These are phyloP conservation scores for Ctenicera cuprea DNA, from an alignment of 2,888 invertebrate species.

Conservation along the genomic window DNA sequence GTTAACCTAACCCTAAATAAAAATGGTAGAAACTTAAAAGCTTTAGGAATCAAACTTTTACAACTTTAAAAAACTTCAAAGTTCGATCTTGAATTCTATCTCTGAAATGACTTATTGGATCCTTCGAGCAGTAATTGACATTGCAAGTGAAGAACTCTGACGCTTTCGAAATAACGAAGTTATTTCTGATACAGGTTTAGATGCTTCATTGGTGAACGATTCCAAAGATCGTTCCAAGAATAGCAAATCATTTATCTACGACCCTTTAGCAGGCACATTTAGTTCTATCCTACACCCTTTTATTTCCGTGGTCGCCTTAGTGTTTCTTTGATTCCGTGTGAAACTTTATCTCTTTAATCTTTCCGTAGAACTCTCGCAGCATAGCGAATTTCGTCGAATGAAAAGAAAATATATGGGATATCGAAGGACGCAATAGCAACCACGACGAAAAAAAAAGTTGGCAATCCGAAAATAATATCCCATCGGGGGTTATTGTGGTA, in stretches of 20 bases:
- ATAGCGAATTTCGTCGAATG: too few species aligned
- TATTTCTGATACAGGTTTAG: conserved; percentile 9
- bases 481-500: conserved; percentile 17
- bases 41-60: too few species aligned
- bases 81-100: too few species aligned
- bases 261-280: not conserved
- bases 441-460: not conserved
- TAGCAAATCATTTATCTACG: conserved; percentile 24
- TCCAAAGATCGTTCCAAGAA: not conserved
- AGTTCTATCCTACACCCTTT: not conserved
- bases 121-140: not conserved
- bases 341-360: conserved; percentile 11
- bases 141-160: not conserved
- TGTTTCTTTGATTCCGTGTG: not conserved
- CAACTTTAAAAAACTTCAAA: too few species aligned
- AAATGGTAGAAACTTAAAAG: too few species aligned
- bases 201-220: conserved; percentile 9
- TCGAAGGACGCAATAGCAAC: not conserved
- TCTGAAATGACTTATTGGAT: too few species aligned
- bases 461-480: conserved; percentile 23
- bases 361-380: not conserved
- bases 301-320: not conserved
- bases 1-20: too few species aligned
- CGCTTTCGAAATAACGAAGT: not conserved
- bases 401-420: not conserved